Percentiles rank a stretch among this genome's conserved stretches.
phyloP scores from a whole-genome alignment of 2,113 vertebrate species.

The Turdus rufiventris region DNA sequence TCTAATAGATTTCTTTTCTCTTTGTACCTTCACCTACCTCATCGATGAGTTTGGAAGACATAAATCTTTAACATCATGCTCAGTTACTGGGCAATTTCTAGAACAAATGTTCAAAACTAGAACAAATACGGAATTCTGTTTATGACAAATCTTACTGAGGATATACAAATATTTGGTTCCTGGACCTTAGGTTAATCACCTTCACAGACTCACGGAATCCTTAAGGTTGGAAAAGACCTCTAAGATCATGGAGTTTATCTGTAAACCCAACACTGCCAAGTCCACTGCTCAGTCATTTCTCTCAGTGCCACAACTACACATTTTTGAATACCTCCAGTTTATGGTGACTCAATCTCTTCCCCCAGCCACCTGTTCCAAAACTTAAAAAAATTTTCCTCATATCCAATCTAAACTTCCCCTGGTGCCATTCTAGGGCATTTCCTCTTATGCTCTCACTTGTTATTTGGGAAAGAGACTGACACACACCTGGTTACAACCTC shows the following conservation, averaged over 20 bases:
- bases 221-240: background rate
- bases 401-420: background rate
- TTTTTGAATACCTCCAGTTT: background rate
- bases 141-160: background rate
- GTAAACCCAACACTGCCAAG: background rate
- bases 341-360: background rate
- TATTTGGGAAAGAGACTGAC: background rate
- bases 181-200: background rate
- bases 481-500: background rate
- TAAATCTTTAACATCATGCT: background rate
- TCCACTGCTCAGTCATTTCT: no score
- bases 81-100: background rate
- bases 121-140: background rate
- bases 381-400: background rate
- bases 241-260: background rate
- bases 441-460: background rate
- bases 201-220: background rate
- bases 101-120: background rate
- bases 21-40: background rate
- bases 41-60: background rate
- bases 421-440: background rate
- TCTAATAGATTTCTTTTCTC: background rate
- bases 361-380: background rate
- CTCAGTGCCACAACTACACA: fast-evolving
- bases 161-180: background rate